These are phyloP conservation scores for Drosophila mayaguana DNA, from an alignment of 2,888 invertebrate species.

Conservation along the genomic window DNA sequence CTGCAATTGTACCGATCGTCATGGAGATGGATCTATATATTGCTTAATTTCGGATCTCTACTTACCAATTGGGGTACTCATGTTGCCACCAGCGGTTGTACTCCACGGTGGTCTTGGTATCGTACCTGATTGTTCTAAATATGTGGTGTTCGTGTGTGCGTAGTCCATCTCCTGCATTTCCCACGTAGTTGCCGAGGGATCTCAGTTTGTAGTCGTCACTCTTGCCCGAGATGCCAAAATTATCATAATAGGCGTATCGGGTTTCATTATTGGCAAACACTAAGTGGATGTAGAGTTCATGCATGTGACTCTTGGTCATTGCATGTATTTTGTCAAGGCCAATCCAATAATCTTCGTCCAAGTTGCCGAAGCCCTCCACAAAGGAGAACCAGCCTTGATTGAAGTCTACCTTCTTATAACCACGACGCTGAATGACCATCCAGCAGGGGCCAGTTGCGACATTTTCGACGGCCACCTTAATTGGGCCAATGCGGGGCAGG, in stretches of 20 bases:
- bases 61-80: constrained; percentile 33
- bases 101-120: constrained; percentile 1
- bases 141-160: constrained; percentile 31
- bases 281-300: constrained; percentile 41
- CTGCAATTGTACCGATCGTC: constrained; percentile 1
- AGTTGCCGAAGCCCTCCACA: constrained; percentile 35
- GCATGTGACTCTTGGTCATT: constrained; percentile 27
- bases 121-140: constrained; percentile 26
- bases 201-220: constrained; percentile 32
- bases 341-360: constrained; percentile 37
- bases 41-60: not conserved
- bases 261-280: constrained; percentile 32
- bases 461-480: constrained; percentile 16
- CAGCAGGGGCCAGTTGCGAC: constrained; percentile 21
- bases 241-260: constrained; percentile 37
- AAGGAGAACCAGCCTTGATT: constrained; percentile 38
- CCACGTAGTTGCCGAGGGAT: constrained; percentile 30
- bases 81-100: constrained; percentile 47
- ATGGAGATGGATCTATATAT: too few species aligned
- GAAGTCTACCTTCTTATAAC: constrained; percentile 7
- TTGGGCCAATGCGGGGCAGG: constrained; percentile 23
- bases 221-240: constrained; percentile 36
- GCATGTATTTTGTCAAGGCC: constrained; percentile 40
- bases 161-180: constrained; percentile 37
- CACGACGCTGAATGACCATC: constrained; percentile 46